Percentiles rank a stretch among this genome's conserved stretches.
phyloP scores from a whole-genome alignment of 2,797 vertebrate genomes.

The Pagetopsis macropterus region DNA sequence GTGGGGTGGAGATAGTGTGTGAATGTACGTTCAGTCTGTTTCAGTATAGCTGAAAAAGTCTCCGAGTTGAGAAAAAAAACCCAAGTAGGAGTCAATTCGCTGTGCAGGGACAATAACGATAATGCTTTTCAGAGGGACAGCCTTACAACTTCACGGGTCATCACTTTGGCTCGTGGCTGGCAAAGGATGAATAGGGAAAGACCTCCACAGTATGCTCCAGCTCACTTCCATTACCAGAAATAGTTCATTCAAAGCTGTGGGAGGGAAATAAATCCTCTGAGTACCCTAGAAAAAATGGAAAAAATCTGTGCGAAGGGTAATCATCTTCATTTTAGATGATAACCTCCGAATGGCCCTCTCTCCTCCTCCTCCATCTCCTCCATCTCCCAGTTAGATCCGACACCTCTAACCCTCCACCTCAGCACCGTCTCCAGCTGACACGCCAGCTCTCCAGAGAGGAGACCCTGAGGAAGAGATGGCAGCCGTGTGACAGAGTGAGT shows the following conservation, averaged over 20 bases:
- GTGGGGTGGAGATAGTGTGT: constrained; percentile 20
- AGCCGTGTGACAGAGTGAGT: constrained; percentile 71
- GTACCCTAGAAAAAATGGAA: not conserved
- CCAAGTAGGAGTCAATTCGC: constrained; percentile 28
- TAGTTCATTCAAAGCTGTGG: constrained; percentile 29
- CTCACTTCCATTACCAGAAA: constrained; percentile 56
- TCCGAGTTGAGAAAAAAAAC: constrained; percentile 30
- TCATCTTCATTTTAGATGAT: constrained; percentile 38
- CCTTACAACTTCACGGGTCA: constrained; percentile 49
- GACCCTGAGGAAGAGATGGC: constrained; percentile 69
- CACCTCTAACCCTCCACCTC: constrained; percentile 60
- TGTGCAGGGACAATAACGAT: constrained; percentile 27
- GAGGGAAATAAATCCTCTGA: constrained; percentile 44
- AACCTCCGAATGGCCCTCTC: constrained; percentile 29
- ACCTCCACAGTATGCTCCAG: constrained; percentile 27
- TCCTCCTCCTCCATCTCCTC: not conserved
- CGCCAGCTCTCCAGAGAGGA: constrained; percentile 62
- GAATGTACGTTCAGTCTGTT: constrained; percentile 21
- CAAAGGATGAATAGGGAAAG: constrained; percentile 58
- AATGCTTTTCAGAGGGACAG: constrained; percentile 23
- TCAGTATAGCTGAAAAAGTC: constrained; percentile 32
- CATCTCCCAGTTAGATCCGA: constrained; percentile 65
- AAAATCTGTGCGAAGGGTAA: constrained; percentile 13
- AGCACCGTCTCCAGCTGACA: constrained; percentile 57
- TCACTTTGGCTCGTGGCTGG: constrained; percentile 25